Conservation (phyloP, 2,797 vertebrate species). For the Natrix natrix region DNA sequence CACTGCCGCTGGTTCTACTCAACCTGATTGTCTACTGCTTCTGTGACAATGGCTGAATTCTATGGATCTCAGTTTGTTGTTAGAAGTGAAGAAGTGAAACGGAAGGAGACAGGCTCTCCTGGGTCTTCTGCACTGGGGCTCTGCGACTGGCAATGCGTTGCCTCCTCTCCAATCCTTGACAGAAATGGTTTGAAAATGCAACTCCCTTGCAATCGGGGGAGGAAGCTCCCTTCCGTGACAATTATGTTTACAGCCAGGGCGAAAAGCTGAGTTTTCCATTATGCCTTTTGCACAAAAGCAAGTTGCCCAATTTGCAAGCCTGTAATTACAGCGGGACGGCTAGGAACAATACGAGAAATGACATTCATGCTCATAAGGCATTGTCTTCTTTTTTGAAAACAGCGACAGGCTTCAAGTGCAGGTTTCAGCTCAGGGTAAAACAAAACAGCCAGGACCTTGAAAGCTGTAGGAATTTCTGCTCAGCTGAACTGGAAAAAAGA, state of each 20-base stretch:
- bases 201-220: not conserved
- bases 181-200: not conserved
- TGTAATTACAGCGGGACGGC: not conserved
- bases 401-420: not conserved
- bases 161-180: not conserved
- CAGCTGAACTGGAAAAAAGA: not conserved
- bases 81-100: not conserved
- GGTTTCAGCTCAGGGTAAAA: not conserved
- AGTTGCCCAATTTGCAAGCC: conserved; percentile 3
- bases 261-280: not conserved
- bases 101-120: not conserved
- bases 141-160: not conserved
- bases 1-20: not conserved
- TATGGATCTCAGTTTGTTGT: not conserved
- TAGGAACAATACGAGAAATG: not conserved
- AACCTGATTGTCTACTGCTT: not conserved
- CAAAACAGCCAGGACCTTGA: not conserved
- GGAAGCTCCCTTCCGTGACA: not conserved
- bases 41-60: not conserved
- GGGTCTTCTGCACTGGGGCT: not conserved
- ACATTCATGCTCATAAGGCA: not conserved
- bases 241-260: not conserved
- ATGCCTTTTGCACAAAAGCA: conserved; percentile 11
- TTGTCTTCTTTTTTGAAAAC: not conserved
- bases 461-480: not conserved